Base-by-base conservation (phyloP, 2,113 vertebrate species). In the Polypterus senegalus region DNA sequence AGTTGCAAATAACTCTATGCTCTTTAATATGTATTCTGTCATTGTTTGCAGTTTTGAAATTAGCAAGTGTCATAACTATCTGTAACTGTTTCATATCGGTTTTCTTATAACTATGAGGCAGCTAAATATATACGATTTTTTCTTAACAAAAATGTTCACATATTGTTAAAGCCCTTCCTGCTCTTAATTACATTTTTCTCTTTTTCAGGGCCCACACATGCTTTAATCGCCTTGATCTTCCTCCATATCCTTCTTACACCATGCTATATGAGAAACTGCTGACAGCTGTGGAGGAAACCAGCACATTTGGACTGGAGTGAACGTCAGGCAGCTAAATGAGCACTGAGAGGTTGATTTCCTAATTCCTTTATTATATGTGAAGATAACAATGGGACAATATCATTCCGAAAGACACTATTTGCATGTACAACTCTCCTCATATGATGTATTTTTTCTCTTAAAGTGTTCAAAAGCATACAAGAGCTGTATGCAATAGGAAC, bases 301-400 rank as follows among this genome's bases (percentile, higher is more conserved):
- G 93, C 81, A 98, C 93, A 6, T 98, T 99, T 76, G 95, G 95
- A 74, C 87, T 99, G 70, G 96, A 99, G 80, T 99, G 81, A 98
- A 70, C 65, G 66, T 46, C 48, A 71, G 67, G 27, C 27, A 1
- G 27, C 27, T 27, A 27, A 27, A 27, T 27, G 27, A 10, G 51
- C 57, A 47, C 52, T 27, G 27, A 27, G 27, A 27, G 27, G 27
- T 27, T 27, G 27, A 27, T 27, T 27, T 27, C 27, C 27, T 27
- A 27, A 27, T 27, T 27, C 27, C 27, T 27, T 27, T 27, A 27
- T 27, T 27, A 27, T 27, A 27, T 27, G 27, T 27, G 27, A 27
- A 27, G 27, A 27, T 27, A 27, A 27, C 27, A 27, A 27, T 27
- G 27, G 27, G 27, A 27, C 27, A 27, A 2, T 27, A 27, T 27